A percentile compares a stretch with the other conserved stretches of the same genome.
Conservation (phyloP, 2,888 invertebrate species). For the Orgyia antiqua region DNA sequence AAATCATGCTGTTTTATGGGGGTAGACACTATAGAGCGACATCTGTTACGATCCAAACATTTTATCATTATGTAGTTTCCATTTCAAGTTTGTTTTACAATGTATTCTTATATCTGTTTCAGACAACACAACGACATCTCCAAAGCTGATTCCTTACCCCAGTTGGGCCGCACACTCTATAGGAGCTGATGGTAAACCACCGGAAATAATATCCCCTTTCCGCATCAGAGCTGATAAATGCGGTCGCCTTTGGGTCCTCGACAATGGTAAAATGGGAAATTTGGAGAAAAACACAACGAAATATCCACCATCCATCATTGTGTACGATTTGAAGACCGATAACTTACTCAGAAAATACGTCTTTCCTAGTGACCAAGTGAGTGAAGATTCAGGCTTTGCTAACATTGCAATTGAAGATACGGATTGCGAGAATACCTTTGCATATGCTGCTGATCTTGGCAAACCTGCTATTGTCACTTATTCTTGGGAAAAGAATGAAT, state of each 20-base stretch:
- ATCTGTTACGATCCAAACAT: too few relatives aligned
- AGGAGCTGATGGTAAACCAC: constrained; percentile 61
- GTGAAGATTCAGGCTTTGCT: constrained; percentile 83
- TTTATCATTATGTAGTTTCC: too few relatives aligned
- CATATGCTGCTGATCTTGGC: constrained; percentile 84
- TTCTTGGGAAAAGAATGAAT: constrained; percentile 83
- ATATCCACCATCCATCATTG: constrained; percentile 80
- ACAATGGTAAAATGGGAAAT: constrained; percentile 83
- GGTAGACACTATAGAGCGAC: too few relatives aligned
- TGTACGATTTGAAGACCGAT: constrained; percentile 86
- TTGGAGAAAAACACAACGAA: constrained; percentile 66
- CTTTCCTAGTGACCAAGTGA: constrained; percentile 81
- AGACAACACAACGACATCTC: constrained; percentile 82
- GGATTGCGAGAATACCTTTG: constrained; percentile 84
- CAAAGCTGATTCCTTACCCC: constrained; percentile 86
- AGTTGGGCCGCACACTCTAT: constrained; percentile 87
- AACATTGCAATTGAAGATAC: constrained; percentile 87
- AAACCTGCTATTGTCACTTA: constrained; percentile 85
- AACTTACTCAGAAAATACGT: constrained; percentile 81
- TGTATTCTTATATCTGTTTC: constrained; percentile 34
- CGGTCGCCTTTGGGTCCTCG: constrained; percentile 87
- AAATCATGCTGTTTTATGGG: too few relatives aligned
- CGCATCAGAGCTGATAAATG: constrained; percentile 86
- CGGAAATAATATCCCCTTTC: constrained; percentile 86
- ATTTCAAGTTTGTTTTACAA: too few relatives aligned